Evolutionary conservation across 2,113 vertebrate genomes (phyloP).

Genomic region (Apteryx mantelli): DNA sequence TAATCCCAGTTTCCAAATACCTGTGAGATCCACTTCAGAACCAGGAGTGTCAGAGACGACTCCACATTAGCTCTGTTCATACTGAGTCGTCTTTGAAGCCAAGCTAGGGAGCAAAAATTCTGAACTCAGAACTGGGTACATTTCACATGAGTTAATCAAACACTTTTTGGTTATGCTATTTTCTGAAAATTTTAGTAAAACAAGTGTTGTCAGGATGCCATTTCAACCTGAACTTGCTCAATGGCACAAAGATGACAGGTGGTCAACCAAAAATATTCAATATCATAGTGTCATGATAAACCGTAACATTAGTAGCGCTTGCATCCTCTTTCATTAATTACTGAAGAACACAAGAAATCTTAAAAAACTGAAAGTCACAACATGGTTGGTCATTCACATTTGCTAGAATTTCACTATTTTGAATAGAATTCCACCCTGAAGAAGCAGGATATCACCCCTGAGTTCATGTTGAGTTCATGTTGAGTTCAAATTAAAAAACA

Average conservation of each 20-base stretch:
- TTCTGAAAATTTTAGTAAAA: not conserved
- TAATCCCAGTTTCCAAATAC: not conserved
- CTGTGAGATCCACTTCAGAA: not conserved
- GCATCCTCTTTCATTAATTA: not conserved
- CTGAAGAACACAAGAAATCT: not conserved
- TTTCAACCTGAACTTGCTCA: not conserved
- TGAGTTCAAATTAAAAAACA: conserved; percentile 18
- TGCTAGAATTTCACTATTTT: not conserved
- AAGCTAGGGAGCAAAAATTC: not conserved
- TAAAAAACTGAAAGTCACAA: not conserved
- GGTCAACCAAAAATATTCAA: not conserved
- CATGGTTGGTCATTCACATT: not conserved
- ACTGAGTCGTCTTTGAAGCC: rapidly evolving
- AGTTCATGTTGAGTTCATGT: not conserved
- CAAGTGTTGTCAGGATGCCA: not conserved
- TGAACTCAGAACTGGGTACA: not conserved
- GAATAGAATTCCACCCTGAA: not conserved
- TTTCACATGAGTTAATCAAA: not conserved
- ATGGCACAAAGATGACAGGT: not conserved
- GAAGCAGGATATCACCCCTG: not conserved
- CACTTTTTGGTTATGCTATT: not conserved
- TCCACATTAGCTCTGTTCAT: not conserved
- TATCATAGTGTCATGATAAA: rapidly evolving
- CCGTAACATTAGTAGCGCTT: not conserved
- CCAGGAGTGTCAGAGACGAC: not conserved